Base-by-base conservation (phyloP, 2,797 vertebrate species). In the Pelodytes ibericus region DNA sequence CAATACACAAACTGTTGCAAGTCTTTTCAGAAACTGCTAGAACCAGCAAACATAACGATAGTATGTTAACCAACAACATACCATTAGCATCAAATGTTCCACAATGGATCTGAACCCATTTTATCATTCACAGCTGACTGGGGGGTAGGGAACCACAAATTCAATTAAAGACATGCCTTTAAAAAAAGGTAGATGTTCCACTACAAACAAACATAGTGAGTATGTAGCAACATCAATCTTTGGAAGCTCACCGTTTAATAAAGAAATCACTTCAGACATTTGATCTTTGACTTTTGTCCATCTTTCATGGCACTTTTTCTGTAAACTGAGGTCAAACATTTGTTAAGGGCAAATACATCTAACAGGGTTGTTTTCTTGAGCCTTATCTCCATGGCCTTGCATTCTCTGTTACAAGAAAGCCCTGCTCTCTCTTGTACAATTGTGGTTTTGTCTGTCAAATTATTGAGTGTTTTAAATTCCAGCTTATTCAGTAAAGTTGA, bases 261-360 rank as follows among this genome's bases (percentile, higher is more conserved):
- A 67, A 67, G 13, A 9, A 51, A 62, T 53, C 56, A 61, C 57
- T 68, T 60, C 57, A 68, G 70, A 53, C 41, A 51, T 72, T 30
- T 78, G 70, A 78, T 68, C 76, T 78, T 78, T 73, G 76, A 78
- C 76, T 67, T 24, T 29, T 62, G 13, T 16, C 56, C 39, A 72
- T 77, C 44, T 30, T 63, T 78, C 69, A 72, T 73, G 30, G 59
- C 62, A 68, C 41, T 53, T 30, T 72, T 73, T 78, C 53, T 66
- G 67, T 72, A 51, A 72, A 66, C 2, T 0, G 31, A 78, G 76
- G 76, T 73, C 76, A 78, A 73, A 41, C 33, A 62, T 61, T 58
- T 72, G 49, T 66, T 71, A 53, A 72, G 41, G 56, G 51, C 71
- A 61, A 56, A 65, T 29, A 39, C 31, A 68, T 71, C 53, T 60